Conservation (phyloP, 2,888 invertebrate species). For the Coronaproctus castanopsis region DNA sequence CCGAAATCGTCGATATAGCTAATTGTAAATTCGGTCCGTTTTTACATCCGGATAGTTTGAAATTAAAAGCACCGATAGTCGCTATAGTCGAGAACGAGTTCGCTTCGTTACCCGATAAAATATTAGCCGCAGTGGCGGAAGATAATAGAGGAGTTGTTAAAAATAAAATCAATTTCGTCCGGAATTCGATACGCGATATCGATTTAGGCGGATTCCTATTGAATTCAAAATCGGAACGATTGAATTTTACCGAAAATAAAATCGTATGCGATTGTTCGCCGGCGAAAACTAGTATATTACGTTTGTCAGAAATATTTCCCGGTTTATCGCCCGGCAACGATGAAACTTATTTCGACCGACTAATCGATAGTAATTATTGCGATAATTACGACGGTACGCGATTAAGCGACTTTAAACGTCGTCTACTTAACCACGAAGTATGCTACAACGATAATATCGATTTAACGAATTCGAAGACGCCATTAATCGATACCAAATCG, state of each 20-base stretch:
- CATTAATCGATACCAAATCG: too few relatives aligned
- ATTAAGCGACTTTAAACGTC: constrained; percentile 9
- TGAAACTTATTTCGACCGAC: constrained; percentile 9
- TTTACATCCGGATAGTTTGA: not conserved
- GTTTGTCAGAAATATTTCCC: constrained; percentile 14
- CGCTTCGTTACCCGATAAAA: constrained; percentile 1
- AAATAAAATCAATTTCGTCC: constrained; percentile 9
- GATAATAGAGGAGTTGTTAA: not conserved
- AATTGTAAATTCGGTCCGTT: constrained; percentile 3
- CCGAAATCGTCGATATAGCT: constrained; percentile 7
- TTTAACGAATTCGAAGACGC: too few relatives aligned
- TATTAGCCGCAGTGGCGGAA: constrained; percentile 1
- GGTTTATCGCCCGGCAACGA: constrained; percentile 12
- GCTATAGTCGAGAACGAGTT: constrained; percentile 9
- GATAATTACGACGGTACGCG: constrained; percentile 7
- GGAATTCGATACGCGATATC: constrained; percentile 9
- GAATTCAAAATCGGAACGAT: constrained; percentile 3
- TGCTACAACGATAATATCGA: too few relatives aligned
- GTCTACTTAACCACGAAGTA: not conserved
- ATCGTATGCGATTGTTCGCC: constrained; percentile 15
- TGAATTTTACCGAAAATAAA: constrained; percentile 11
- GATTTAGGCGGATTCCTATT: constrained; percentile 15
- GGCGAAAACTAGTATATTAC: constrained; percentile 13
- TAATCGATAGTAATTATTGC: constrained; percentile 14
- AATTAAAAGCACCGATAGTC: constrained; percentile 3